Evolutionary conservation across 2,113 vertebrate genomes (phyloP).

Genomic region (Xyrauchen texanus): DNA sequence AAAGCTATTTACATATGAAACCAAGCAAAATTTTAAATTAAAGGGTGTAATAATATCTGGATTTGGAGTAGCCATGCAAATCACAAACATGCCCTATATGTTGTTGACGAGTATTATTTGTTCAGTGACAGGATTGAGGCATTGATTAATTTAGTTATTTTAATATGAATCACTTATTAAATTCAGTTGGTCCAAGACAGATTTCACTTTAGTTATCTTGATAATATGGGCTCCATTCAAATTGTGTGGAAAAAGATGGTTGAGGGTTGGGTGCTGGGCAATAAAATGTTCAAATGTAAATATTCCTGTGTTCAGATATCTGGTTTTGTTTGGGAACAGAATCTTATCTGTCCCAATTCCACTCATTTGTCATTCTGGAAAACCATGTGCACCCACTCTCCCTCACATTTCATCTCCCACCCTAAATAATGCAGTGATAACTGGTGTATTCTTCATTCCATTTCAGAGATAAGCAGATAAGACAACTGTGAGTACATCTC

Average conservation of each 20-base stretch:
- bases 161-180: constrained; percentile 35
- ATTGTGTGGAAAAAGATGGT: no score
- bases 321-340: constrained; percentile 12
- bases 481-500: constrained; percentile 13
- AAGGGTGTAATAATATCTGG: constrained; percentile 28
- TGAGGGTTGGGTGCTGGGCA: no score
- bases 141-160: constrained; percentile 6
- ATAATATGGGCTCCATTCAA: no score
- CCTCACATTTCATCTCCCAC: not conserved
- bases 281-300: constrained; percentile 15
- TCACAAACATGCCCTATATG: not conserved
- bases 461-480: not conserved
- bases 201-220: not conserved
- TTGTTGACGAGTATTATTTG: constrained; percentile 5
- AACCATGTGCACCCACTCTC: not conserved
- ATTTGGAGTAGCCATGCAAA: constrained; percentile 1
- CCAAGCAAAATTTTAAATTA: constrained; percentile 39
- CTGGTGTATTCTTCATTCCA: not conserved
- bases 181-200: constrained; percentile 7
- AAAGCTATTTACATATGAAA: constrained; percentile 23
- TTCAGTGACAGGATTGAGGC: not conserved
- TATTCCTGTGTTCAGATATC: constrained; percentile 24
- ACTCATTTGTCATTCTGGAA: not conserved
- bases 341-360: constrained; percentile 16
- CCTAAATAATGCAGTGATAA: not conserved